Evolutionary conservation across 2,888 invertebrate genomes (phyloP), one percentile per base, ranked within the genome.

Genomic region (Nymphalis polychloros): DNA sequence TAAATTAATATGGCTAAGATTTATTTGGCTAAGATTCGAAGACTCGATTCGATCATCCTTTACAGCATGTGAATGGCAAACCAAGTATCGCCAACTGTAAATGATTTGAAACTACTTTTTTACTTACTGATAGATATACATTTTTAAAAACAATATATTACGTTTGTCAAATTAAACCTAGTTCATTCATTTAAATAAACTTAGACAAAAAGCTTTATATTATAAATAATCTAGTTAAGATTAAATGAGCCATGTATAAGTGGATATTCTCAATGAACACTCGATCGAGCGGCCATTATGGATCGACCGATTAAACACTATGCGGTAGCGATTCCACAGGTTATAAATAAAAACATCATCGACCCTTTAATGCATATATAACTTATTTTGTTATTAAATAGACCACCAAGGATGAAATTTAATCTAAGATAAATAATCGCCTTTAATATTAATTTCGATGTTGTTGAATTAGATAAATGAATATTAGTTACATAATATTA

Each of bases 271-370:
- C 55, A 49, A 47, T 67, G 31, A 65, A 69, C 53, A 65, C 49
- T 59, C 59, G 47, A 60, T 48, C 23, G 62, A 53, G 50, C 52
- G 59, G 55, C 62, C 31, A 27, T 67, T 73, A 74, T 68, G 71
- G 72, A 67, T 67, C 72, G 73, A 68, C 71, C 69, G 69, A 73
- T 69, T 73, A 69, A 72, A 65, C 69, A 64, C 68, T 57, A 67
- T 73, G 71, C 72, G 69, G 68, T 68, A 70, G 73, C 74, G 67
- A 73, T 71, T 69, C 69, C 64, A 69, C 67, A 72, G 60, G 72
- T 70, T 72, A 67, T 71, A 67, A 71, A 68, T 70, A 67, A 67
- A 70, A 57, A 48, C 49, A 57, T 67, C 55, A 64, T 59, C 64
- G 68, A 55, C 52, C 53, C 31, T 68, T 64, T 20, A 61, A 67